These are phyloP conservation scores for Dioctria rufipes DNA, from an alignment of 2,888 invertebrate species.

Conservation along the genomic window DNA sequence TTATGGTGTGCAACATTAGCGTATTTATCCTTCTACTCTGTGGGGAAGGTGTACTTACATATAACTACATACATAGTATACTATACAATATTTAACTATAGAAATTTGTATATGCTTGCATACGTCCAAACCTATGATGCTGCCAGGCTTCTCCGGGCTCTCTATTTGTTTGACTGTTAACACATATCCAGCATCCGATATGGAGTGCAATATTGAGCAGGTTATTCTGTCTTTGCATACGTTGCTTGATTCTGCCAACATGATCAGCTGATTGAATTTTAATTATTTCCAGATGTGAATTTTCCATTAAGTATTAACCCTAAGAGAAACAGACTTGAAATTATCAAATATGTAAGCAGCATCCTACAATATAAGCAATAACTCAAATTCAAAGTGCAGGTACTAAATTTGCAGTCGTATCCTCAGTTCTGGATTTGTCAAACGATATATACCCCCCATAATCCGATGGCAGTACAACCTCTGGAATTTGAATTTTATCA, in stretches of 20 bases:
- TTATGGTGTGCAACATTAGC: not conserved
- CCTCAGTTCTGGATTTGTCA: not conserved
- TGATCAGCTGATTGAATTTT: conserved; percentile 25
- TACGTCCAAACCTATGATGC: conserved; percentile 9
- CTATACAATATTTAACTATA: no score
- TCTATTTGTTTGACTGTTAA: conserved; percentile 10
- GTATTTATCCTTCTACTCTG: not conserved
- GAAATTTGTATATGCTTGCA: no score
- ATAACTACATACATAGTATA: no score
- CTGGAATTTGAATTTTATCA: not conserved
- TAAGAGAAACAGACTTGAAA: not conserved
- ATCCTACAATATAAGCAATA: not conserved
- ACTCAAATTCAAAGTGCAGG: conserved; percentile 14
- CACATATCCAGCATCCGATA: not conserved
- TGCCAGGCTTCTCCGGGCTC: not conserved
- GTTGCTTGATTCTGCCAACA: conserved; percentile 2
- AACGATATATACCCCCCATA: not conserved
- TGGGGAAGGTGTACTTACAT: not conserved
- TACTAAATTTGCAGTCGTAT: not conserved
- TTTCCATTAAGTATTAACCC: conserved; percentile 26
- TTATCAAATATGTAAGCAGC: no score
- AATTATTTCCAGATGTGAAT: conserved; percentile 33
- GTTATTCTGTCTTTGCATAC: not conserved
- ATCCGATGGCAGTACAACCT: not conserved
- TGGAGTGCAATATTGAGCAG: not conserved